Percentiles rank a stretch among this genome's conserved stretches.
Evolutionary conservation across 2,797 vertebrate genomes (phyloP).

Genomic region (Alauda arvensis): DNA sequence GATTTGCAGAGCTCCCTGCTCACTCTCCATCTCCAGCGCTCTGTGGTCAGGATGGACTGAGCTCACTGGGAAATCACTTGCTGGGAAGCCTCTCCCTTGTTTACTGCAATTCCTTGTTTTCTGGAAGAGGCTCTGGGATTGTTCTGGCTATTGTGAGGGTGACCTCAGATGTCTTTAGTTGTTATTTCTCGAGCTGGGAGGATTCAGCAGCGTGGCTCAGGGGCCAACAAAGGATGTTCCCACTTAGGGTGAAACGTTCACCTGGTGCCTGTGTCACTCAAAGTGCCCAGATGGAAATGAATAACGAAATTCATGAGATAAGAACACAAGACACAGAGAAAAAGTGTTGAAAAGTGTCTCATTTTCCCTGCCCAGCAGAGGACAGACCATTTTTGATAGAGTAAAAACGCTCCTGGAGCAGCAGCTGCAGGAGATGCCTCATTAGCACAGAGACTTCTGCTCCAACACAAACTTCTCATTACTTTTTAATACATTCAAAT

Average conservation of each 20-base stretch:
- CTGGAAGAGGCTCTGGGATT: background rate
- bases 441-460: background rate
- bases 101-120: background rate
- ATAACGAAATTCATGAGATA: background rate
- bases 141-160: background rate
- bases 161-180: background rate
- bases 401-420: background rate
- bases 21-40: background rate
- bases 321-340: background rate
- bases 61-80: background rate
- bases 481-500: background rate
- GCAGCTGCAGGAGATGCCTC: background rate
- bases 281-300: background rate
- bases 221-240: background rate
- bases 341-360: background rate
- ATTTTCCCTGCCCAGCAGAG: background rate
- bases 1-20: background rate
- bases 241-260: background rate
- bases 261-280: background rate
- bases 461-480: background rate
- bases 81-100: slow-evolving; percentile 51
- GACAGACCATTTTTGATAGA: background rate
- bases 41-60: background rate
- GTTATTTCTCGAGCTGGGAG: background rate
- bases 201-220: background rate